Conservation (phyloP, 1,140 invertebrate species). For the Bemisia tabaci region DNA sequence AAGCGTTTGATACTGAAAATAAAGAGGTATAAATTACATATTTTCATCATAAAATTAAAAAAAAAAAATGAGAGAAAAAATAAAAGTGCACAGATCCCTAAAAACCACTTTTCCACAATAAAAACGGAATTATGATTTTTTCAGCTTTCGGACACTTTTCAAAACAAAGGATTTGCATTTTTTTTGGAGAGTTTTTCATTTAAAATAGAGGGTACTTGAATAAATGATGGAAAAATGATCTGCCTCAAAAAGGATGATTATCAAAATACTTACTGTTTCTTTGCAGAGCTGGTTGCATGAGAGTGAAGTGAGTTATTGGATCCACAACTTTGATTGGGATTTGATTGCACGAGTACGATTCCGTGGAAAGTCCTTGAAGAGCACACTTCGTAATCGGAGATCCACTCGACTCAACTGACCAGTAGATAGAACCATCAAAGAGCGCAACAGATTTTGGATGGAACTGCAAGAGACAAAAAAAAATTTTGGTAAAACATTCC, state of each 20-base stretch:
- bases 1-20: not conserved
- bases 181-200: too few relatives aligned
- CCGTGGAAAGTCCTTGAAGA: constrained; percentile 4
- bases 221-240: too few relatives aligned
- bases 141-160: too few relatives aligned
- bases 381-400: constrained; percentile 3
- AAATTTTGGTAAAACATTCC: too few relatives aligned
- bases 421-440: constrained; percentile 22
- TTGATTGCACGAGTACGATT: constrained; percentile 1
- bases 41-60: not conserved
- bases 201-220: too few relatives aligned
- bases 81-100: not conserved
- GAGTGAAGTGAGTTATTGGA: not conserved
- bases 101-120: too few relatives aligned
- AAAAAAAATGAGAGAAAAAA: not conserved
- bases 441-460: constrained; percentile 12
- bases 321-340: not conserved
- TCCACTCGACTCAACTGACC: constrained; percentile 9
- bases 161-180: too few relatives aligned
- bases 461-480: constrained; percentile 11
- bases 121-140: too few relatives aligned
- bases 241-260: too few relatives aligned
- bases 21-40: not conserved
- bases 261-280: constrained; percentile 4
- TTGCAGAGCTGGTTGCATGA: constrained; percentile 16